Evolutionary conservation across 2,888 invertebrate species (phyloP), one percentile per base, ranked within the genome.

Genomic region (Myathropa florea): DNA sequence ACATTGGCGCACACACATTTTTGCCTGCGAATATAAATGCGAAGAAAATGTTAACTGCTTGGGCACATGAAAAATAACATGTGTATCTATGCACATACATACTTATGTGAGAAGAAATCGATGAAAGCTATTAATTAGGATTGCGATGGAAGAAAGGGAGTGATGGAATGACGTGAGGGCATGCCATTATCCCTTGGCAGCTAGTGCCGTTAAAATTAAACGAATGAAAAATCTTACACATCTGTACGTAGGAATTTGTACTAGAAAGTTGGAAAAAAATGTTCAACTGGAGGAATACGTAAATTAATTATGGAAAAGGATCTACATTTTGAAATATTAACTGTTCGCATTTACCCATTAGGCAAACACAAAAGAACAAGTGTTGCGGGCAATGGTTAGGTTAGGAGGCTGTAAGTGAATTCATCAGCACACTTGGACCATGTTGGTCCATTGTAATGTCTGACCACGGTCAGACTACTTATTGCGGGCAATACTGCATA

Each of bases 71-170:
- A n/a, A 55, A 23, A 23, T 10, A 12, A 21, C 21, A 23, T 23
- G 55, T 21, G 21, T 23, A 55, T 1, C 21, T 21, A 4, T 6
- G 55, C 21, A 9, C 21, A 6, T 21, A 55, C 21, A 21, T 9
- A 55, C n/a, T 39, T 39, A n/a, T 39, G 23, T 12, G 55, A 55
- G 55, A 23, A 55, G 10, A 55, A 55, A 55, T 55, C 55, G 55
- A 55, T 55, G 55, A 55, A 57, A 57, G 24, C 57, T 57, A 57
- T 57, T 57, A 57, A 57, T 57, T 57, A 57, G 57, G 57, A 57
- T 57, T 24, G 24, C 12, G 14, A 26, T 23, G 14, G 24, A 24
- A 12, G 14, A 10, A 57, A 23, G 12, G 24, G 24, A 57, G 14
- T 24, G 24, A 57, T 24, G 14, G 10, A 57, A 26, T 57, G 24